Evolutionary conservation across 2,113 vertebrate species (phyloP), one percentile per base, ranked within the genome.

Genomic region (Vombatus ursinus): DNA sequence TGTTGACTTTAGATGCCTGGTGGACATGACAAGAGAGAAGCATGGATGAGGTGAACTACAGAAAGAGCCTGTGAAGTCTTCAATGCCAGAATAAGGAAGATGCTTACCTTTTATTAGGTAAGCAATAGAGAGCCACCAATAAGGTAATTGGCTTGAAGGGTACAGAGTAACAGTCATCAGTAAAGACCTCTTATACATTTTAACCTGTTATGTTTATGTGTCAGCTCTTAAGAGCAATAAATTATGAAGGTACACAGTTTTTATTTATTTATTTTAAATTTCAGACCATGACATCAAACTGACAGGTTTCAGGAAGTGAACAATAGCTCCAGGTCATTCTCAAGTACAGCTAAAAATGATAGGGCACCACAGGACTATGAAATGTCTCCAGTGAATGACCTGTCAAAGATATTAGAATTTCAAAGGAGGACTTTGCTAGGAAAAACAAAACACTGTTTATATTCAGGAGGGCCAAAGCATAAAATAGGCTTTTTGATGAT

Each of bases 361-460:
- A 84, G 68, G 68, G 68, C 68, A 84, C n/a, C 68, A 84, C 19
- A 84, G 49, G 49, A 50, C 90, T 90, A 50, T 50, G 14, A 90
- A 90, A 90, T 50, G 25, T 50, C 49, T 90, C 28, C 25, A 28
- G 90, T 28, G 49, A 48, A 90, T 90, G 28, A 49, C 47, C 90
- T 90, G 90, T 90, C 90, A 90, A 50, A 48, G 49, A 90, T 14
- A 97, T 93, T 94, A 50, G 93, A 90, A 96, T 97, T 97, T 95
- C 68, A 94, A 61, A 95, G 92, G 50, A 44, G 52, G 97, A 90
- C 84, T 93, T 94, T 37, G 44, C 11, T 93, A 90, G 89, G 26
- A 61, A 77, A 2, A 89, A 2, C 92, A 47, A 48, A 96, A 77
- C 68, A 96, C 11, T 51, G 37, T 90, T 25, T 96, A 84, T 94